phyloP scores from a whole-genome alignment of 2,888 invertebrate genomes.

The Melangyna quadrimaculata region DNA sequence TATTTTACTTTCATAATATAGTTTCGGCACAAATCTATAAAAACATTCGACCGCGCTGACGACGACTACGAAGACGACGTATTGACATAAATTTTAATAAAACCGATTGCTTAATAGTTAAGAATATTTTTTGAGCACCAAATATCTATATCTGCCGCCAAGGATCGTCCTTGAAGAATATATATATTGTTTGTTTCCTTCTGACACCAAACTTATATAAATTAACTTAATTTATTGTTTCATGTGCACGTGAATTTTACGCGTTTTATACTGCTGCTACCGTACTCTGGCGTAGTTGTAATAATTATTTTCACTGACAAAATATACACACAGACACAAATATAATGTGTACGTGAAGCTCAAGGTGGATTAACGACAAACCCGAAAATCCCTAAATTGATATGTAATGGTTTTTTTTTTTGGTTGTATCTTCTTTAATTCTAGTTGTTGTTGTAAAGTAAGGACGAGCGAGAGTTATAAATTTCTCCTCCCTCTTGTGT shows the following conservation, averaged over 20 bases:
- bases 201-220: slow-evolving; percentile 14
- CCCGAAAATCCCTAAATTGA: slow-evolving; percentile 47
- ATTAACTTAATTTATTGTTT: slow-evolving; percentile 60
- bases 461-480: not conserved
- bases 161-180: slow-evolving; percentile 41
- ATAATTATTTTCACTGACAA: slow-evolving; percentile 34
- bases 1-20: slow-evolving; percentile 29
- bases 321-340: not conserved
- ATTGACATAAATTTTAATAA: slow-evolving; percentile 70
- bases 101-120: slow-evolving; percentile 67
- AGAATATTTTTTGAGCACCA: slow-evolving; percentile 1
- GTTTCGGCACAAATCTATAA: slow-evolving; percentile 44
- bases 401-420: slow-evolving; percentile 14
- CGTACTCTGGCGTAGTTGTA: slow-evolving; percentile 1
- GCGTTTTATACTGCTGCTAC: not conserved
- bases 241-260: slow-evolving; percentile 29
- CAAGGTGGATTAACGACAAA: slow-evolving; percentile 11
- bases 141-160: slow-evolving; percentile 26
- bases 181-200: not conserved
- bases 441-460: not conserved
- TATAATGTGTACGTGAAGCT: not conserved
- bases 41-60: too few species aligned
- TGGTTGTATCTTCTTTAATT: not conserved
- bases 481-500: not conserved
- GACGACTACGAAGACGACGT: too few species aligned